phyloP scores from a whole-genome alignment of 2,888 invertebrate species.

The Cantharis lateralis region DNA sequence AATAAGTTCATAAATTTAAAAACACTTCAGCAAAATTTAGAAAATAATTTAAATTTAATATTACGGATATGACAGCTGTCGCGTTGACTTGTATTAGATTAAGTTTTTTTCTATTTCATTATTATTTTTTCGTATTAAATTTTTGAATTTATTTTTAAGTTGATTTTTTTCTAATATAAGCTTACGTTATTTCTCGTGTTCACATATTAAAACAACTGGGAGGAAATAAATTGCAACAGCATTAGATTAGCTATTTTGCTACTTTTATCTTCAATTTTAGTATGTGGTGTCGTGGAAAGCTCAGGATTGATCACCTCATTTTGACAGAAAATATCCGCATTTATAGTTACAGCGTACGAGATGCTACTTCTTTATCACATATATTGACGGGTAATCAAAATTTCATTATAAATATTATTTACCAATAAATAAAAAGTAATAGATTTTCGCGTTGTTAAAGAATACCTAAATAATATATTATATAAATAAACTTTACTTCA shows the following conservation, averaged over 20 bases:
- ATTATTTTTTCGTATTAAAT: conserved; percentile 10
- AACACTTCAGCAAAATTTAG: conserved; percentile 23
- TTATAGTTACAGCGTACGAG: not conserved
- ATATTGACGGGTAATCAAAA: not conserved
- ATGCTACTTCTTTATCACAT: not conserved
- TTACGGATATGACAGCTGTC: conserved; percentile 30
- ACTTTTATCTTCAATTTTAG: not conserved
- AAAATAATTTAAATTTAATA: conserved; percentile 30
- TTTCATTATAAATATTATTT: not conserved
- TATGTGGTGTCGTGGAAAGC: not conserved
- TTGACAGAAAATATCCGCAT: not conserved
- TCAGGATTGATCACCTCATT: not conserved
- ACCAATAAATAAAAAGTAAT: not conserved
- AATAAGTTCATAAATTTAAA: conserved; percentile 30
- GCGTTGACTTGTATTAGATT: conserved; percentile 27
- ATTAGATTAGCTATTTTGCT: not conserved
- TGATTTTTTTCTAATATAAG: not conserved
- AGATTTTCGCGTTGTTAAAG: not conserved
- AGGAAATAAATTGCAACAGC: not conserved
- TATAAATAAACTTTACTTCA: not conserved
- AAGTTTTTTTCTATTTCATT: conserved; percentile 4
- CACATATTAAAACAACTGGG: not conserved
- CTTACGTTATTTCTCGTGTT: not conserved
- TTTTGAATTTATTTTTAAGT: conserved; percentile 6
- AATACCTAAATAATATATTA: not conserved